These are phyloP conservation scores for Amyelois transitella DNA, from an alignment of 1,140 invertebrate species.

Conservation along the genomic window DNA sequence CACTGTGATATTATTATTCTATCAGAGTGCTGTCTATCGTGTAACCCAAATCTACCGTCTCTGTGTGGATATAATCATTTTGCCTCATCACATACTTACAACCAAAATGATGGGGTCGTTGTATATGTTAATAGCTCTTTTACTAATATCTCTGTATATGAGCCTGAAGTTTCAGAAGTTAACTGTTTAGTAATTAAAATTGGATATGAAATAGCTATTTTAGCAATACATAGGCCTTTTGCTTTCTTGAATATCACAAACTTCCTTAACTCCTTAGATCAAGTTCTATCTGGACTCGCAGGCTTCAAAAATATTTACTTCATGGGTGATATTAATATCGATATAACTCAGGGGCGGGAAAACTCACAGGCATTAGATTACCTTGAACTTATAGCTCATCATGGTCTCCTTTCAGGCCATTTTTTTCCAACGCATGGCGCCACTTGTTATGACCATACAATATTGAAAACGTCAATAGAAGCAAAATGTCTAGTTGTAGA, in stretches of 20 bases:
- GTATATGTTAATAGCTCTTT: conserved; percentile 2
- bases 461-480: not conserved
- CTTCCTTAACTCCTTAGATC: not conserved
- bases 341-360: not conserved
- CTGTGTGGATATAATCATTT: not conserved
- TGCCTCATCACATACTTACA: not conserved
- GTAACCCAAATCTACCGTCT: not conserved
- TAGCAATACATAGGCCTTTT: conserved; percentile 14
- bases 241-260: not conserved
- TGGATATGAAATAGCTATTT: not conserved
- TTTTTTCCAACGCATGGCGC: not conserved
- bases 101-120: conserved; percentile 11
- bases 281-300: not conserved
- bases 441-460: conserved; percentile 8
- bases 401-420: conserved; percentile 11
- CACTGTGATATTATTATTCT: conserved; percentile 9
- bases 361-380: not conserved
- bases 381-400: conserved; percentile 2
- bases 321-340: conserved; percentile 6
- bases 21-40: conserved; percentile 8
- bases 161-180: not conserved
- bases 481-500: not conserved
- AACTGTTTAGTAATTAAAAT: conserved; percentile 4
- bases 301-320: not conserved
- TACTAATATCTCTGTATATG: not conserved